Base-by-base conservation (phyloP, 2,113 vertebrate species). In the Tenrec ecaudatus region DNA sequence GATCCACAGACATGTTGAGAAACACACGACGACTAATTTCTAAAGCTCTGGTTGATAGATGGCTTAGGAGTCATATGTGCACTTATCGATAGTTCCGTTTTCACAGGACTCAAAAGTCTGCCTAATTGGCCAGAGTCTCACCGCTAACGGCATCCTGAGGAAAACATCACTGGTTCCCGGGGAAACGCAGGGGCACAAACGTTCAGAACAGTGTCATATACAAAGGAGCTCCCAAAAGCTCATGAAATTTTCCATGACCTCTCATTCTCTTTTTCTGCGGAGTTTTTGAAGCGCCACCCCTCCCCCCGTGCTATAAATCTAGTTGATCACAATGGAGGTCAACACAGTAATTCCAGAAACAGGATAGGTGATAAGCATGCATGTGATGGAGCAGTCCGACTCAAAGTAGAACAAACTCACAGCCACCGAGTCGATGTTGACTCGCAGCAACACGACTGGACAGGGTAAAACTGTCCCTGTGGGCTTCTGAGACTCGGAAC, bases 281-380 rank as follows among this genome's bases (percentile, higher is more conserved):
- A 10, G 6, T 53, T 53, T 53, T 53, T 53, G 47, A 53, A 53
- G 47, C 47, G 47, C 47, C 47, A 53, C 47, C 47, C 47, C 47
- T 10, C 47, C 9, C 12, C 9, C 47, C 47, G 11, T 10, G 47
- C 47, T 53, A 2, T 53, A 53, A 53, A 53, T 53, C 73, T 62
- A 62, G 60, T 62, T 60, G 15, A 16, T 22, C 57, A 75, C 57
- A 27, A 75, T 3, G 62, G 12, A 92, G 62, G 16, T 92, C 88
- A 64, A 85, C 16, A 73, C 22, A 87, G 53, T 73, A 77, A 89
- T 78, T 57, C n/a, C 87, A 57, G 66, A 95, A 86, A 43, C n/a
- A 73, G 73, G 4, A 53, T 53, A 53, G 47, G 73, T 80, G 86
- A 77, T 25, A 94, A 83, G 11, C 12, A 78, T 71, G 29, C 38